Evolutionary conservation across 2,888 invertebrate species (phyloP).

Genomic region (Eupithecia centaureata): DNA sequence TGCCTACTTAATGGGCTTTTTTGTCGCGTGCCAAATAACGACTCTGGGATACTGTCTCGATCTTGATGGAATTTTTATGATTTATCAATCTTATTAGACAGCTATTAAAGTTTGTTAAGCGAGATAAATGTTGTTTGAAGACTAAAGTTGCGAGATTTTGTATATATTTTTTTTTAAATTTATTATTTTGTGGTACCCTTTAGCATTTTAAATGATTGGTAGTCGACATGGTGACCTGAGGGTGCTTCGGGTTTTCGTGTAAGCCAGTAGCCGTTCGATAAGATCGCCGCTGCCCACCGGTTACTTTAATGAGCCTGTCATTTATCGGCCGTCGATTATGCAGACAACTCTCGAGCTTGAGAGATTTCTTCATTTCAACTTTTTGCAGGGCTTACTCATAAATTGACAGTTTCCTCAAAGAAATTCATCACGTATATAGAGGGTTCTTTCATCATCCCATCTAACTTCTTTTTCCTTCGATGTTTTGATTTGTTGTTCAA

Average conservation of each 20-base stretch:
- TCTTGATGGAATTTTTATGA: conserved; percentile 69
- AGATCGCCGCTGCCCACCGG: conserved; percentile 77
- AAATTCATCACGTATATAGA: conserved; percentile 9
- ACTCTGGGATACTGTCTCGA: conserved; percentile 60
- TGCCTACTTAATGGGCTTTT: conserved; percentile 80
- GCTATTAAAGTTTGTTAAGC: conserved; percentile 42
- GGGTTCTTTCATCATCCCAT: neutral
- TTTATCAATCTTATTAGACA: conserved; percentile 66
- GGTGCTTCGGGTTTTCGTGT: conserved; percentile 64
- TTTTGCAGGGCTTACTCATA: conserved; percentile 19
- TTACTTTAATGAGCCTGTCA: conserved; percentile 75
- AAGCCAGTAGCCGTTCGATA: conserved; percentile 71
- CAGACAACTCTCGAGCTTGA: conserved; percentile 52
- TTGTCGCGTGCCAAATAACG: conserved; percentile 77
- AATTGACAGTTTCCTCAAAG: conserved; percentile 19
- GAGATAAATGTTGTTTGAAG: conserved; percentile 24
- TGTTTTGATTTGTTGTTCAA: conserved; percentile 7
- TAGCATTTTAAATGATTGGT: conserved; percentile 35
- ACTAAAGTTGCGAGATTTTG: conserved; percentile 16
- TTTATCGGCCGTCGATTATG: conserved; percentile 68
- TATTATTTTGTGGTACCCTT: conserved; percentile 16
- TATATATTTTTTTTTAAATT: conserved; percentile 16
- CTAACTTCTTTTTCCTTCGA: neutral
- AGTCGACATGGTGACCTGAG: conserved; percentile 24
- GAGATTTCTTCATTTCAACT: conserved; percentile 40